Percentiles rank a stretch among this genome's conserved stretches.
Conservation (phyloP, 2,797 vertebrate genomes). For the Arrhamphus sclerolepis region DNA sequence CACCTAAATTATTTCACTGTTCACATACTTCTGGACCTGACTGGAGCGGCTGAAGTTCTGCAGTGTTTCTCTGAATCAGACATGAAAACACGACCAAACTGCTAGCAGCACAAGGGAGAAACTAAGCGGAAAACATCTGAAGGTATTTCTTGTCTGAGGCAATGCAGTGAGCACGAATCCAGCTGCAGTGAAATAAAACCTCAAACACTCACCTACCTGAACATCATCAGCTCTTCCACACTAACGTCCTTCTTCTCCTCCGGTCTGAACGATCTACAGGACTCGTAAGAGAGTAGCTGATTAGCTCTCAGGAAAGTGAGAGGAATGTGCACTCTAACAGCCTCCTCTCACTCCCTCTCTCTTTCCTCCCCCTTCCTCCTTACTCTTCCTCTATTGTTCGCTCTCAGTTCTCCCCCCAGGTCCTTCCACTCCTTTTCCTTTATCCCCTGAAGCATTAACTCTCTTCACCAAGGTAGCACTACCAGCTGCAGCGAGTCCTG, state of each 20-base stretch:
- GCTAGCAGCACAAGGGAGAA: too few relatives aligned
- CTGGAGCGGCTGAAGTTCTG: too few relatives aligned
- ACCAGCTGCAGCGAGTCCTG: constrained; percentile 46
- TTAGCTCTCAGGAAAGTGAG: constrained; percentile 74
- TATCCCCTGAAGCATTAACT: constrained; percentile 33
- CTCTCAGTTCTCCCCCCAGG: neutral
- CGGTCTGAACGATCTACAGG: constrained; percentile 75
- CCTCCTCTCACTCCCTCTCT: neutral
- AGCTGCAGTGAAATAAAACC: neutral
- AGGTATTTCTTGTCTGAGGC: constrained; percentile 11
- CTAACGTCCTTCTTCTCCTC: constrained; percentile 45
- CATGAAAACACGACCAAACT: too few relatives aligned
- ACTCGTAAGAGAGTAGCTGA: constrained; percentile 71
- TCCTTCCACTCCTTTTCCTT: constrained; percentile 2
- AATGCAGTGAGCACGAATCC: constrained; percentile 1
- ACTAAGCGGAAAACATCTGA: neutral
- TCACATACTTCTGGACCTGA: too few relatives aligned
- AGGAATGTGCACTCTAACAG: constrained; percentile 69
- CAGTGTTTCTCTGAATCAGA: too few relatives aligned
- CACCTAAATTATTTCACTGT: too few relatives aligned
- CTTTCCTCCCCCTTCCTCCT: neutral
- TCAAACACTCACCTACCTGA: constrained; percentile 68
- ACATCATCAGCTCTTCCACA: constrained; percentile 36
- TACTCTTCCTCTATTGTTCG: constrained; percentile 7
- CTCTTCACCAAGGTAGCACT: constrained; percentile 40